Conservation (phyloP, 2,113 vertebrate genomes). For the Xerus inauris region DNA sequence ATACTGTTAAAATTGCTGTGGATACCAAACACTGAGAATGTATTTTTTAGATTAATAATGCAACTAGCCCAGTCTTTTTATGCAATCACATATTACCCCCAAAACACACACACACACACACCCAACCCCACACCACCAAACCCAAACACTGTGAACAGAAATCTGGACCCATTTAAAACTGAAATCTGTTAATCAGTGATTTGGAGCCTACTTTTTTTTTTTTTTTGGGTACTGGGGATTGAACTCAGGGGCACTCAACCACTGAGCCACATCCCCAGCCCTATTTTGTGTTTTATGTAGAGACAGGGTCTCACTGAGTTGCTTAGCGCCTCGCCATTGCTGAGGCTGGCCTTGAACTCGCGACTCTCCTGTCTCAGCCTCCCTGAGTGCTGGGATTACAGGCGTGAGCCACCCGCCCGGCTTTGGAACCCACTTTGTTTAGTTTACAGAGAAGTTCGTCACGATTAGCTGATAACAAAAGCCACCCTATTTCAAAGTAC, state of each 20-base stretch:
- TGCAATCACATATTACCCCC: neutral
- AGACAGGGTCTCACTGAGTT: no score
- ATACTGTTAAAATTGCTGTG: neutral
- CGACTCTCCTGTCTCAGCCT: no score
- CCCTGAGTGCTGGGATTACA: no score
- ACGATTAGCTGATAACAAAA: neutral
- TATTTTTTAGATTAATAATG: constrained; percentile 44
- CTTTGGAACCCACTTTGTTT: neutral
- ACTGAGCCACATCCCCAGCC: no score
- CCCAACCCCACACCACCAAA: no score
- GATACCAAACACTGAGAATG: neutral
- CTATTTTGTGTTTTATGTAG: no score
- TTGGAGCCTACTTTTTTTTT: neutral
- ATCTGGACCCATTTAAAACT: constrained; percentile 26
- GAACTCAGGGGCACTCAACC: no score
- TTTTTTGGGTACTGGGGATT: no score
- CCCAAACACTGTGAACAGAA: constrained; percentile 42
- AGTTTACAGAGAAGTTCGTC: neutral
- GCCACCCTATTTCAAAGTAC: constrained; percentile 23
- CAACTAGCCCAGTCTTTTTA: neutral
- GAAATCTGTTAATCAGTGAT: constrained; percentile 14
- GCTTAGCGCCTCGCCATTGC: no score
- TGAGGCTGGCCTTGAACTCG: no score
- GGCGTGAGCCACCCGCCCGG: no score
- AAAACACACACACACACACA: neutral